Base-by-base conservation (phyloP, 37 sponge, comb jelly and placozoan species). In the Hormiphora californensis region DNA sequence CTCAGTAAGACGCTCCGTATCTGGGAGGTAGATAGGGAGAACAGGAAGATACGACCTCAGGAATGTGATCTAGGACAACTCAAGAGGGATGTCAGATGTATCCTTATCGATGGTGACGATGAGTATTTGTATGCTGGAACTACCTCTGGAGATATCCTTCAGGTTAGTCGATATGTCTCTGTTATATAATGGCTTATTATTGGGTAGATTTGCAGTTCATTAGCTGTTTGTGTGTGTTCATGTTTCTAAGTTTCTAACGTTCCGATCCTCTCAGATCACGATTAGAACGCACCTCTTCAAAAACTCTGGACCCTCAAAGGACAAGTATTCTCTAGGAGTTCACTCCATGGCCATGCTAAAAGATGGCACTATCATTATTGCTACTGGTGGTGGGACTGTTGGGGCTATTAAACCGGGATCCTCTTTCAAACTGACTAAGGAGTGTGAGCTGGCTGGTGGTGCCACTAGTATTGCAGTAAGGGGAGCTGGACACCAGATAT, bases 21-120 rank as follows among this genome's bases (percentile, higher is more conserved):
- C 33, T 98, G 99, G 99, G 94, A 98, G 65, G 38, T 92, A 27
- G 93, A 92, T 49, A 63, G 54, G 15, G 38, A 90, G 33, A 91
- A 92, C 63, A 85, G 93, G 27, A 98, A 98, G 88, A 93, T 98
- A 19, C 30, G 91, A n/a, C 92, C 99, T 27, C 92, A 89, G 32
- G 99, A 98, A 55, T 93, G 94, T 40, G 91, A 91, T 62, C 81
- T 98, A 37, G 99, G 99, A 0, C 95, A 93, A 57, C 88, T 98
- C 63, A 98, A 93, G 61, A 62, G 99, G 7, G 90, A 91, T 0
- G 90, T 95, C 55, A 92, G 91, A 32, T 95, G 99, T 67, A 59
- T 98, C 19, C 86, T 93, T 46, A 54, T 96, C 39, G 59, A 88
- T 22, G 87, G 89, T 9, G 91, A 91, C 40, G 99, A 95, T 54